These are phyloP conservation scores for Platygyra sinensis DNA, from an alignment of 64 coral and sea anemone genomes.

Conservation along the genomic window DNA sequence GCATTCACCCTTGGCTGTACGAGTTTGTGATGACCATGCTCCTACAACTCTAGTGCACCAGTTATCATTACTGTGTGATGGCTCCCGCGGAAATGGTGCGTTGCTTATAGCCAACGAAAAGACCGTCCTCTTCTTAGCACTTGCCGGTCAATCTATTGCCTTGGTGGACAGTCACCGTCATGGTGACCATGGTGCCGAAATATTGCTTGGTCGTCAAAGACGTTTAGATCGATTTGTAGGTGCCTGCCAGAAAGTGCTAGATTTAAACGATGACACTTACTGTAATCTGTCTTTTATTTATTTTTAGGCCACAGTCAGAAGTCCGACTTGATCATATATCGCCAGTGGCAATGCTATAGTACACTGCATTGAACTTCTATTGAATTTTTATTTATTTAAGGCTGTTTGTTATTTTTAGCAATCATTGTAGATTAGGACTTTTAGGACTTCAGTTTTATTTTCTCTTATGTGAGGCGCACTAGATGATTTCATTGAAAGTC, in stretches of 20 bases:
- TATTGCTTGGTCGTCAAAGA: not conserved
- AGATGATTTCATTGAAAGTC: no score
- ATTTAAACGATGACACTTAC: conserved; percentile 4
- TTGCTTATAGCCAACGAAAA: conserved; percentile 22
- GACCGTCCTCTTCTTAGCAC: not conserved
- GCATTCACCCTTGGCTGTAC: not conserved
- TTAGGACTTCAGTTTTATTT: no score
- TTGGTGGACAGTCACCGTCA: not conserved
- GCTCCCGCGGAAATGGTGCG: not conserved
- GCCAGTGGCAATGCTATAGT: no score
- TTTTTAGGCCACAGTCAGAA: no score
- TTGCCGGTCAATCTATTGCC: not conserved
- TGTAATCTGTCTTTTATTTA: no score
- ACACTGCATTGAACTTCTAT: no score
- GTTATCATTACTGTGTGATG: not conserved
- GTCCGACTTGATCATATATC: no score
- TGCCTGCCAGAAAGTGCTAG: not conserved
- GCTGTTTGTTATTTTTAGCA: no score
- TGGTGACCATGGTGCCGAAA: not conserved
- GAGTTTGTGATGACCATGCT: not conserved
- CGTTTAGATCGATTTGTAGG: not conserved
- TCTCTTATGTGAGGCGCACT: no score
- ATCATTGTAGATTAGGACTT: no score
- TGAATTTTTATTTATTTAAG: no score
- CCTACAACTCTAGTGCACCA: not conserved